Evolutionary conservation across 2,888 invertebrate species (phyloP), one percentile per base, ranked within the genome.

Genomic region (Drosophila falleni): DNA sequence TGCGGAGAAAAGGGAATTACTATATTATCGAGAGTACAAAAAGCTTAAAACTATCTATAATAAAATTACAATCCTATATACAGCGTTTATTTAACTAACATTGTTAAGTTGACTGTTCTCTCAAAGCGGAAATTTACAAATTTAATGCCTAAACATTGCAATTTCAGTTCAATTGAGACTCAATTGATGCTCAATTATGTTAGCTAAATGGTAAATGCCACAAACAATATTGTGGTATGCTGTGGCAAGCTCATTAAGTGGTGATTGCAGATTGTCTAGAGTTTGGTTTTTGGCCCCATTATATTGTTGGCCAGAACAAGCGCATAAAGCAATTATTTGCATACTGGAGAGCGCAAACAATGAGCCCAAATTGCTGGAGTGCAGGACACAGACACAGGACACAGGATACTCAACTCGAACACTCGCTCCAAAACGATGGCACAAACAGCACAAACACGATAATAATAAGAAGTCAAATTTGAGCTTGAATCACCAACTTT

Each of bases 311-410:
- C 37, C 69, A 59, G 58, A 74, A 87, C 87, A 84, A 82, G 80
- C 67, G 69, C 59, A 82, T 80, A 80, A 76, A 87, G 87, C 84
- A 84, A 84, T 84, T 84, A 84, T 84, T 87, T 87, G 84, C 84
- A 85, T 84, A 82, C 87, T 64, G 58, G 37, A 58, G 62, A 68
- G 69, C 26, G 50, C 65, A 50, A 60, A 84, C 87, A 87, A 80
- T 74, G 71, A 67, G 71, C 75, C 51, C 78, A 84, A 87, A 87
- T 84, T 84, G 82, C 69, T 26, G 55, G 49, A 15, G 47, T 19
- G 19, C 15, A 31, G 39, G 33, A 49, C 49, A 49, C 44, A 37
- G 33, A 49, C 49, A 49, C 44, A 16, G 61, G 10, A 53, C 9
- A 23, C 59, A 47, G 62, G 39, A 49, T 39, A 47, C 61, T 47